Evolutionary conservation across 2,113 vertebrate genomes (phyloP).

Genomic region (Lethenteron camtschaticum): DNA sequence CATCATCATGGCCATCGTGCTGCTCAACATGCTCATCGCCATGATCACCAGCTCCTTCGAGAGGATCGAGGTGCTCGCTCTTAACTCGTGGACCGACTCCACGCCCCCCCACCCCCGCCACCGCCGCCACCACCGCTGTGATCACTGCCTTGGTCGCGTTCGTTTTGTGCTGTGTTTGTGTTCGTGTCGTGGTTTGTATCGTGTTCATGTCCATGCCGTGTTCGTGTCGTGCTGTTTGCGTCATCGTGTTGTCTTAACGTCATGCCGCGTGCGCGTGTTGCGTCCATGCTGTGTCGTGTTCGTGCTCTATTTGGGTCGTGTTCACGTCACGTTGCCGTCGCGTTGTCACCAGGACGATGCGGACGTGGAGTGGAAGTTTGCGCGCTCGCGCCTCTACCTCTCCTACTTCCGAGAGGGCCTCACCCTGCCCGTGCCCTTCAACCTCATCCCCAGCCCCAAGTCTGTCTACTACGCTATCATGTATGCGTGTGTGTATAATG

Average conservation of each 20-base stretch:
- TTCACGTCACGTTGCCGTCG: background rate
- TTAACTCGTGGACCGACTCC: background rate
- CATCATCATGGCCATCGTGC: constrained; percentile 53
- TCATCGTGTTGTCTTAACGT: background rate
- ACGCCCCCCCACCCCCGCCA: background rate
- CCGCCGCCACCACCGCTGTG: background rate
- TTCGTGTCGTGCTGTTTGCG: background rate
- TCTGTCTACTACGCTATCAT: constrained; percentile 38
- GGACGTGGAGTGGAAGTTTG: constrained; percentile 71
- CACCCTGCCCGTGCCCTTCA: constrained; percentile 61
- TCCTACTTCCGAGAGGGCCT: constrained; percentile 59
- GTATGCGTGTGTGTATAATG: constrained; percentile 17
- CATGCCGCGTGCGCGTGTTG: background rate
- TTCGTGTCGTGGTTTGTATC: background rate
- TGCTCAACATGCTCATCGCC: constrained; percentile 69
- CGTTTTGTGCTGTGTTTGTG: background rate
- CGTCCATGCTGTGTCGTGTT: background rate
- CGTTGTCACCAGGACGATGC: constrained; percentile 35
- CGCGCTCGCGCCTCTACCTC: constrained; percentile 61
- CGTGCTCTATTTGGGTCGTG: background rate
- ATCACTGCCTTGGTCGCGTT: background rate
- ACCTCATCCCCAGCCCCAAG: constrained; percentile 58
- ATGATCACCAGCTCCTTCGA: constrained; percentile 85
- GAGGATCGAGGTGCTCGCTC: constrained; percentile 43
- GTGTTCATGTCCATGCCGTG: background rate